These are phyloP conservation scores for Phoxinus phoxinus DNA, from an alignment of 2,113 vertebrate species.

Conservation along the genomic window DNA sequence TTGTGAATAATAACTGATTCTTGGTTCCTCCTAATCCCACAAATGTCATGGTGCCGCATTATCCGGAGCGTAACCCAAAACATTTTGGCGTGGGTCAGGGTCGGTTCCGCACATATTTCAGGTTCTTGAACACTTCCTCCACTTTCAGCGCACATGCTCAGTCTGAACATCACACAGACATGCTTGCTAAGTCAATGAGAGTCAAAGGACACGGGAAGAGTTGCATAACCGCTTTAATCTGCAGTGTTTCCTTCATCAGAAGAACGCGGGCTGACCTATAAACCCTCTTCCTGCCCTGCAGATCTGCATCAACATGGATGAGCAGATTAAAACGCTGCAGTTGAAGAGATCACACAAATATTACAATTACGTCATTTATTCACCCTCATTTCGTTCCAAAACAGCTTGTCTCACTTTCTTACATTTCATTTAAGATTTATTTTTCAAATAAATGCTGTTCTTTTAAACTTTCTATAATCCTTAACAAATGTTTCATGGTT, in stretches of 20 bases:
- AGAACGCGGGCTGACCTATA: not conserved
- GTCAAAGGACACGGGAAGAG: conserved; percentile 16
- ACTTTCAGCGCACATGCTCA: not conserved
- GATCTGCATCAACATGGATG: not conserved
- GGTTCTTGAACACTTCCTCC: not conserved
- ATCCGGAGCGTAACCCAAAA: not conserved
- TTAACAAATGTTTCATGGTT: no score
- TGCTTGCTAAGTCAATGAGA: conserved; percentile 5
- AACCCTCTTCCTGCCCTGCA: conserved; percentile 1
- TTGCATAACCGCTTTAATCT: conserved; percentile 62
- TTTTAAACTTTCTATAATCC: no score
- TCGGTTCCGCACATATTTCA: no score
- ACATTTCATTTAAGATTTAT: not conserved
- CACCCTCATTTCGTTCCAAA: not conserved
- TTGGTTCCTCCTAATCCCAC: not conserved
- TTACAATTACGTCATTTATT: not conserved
- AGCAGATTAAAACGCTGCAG: not conserved
- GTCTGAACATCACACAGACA: conserved; percentile 22
- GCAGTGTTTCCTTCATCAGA: conserved; percentile 31
- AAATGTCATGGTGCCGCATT: not conserved
- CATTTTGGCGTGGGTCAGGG: not conserved
- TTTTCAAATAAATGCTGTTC: no score
- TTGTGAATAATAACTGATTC: not conserved
- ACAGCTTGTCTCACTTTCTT: not conserved
- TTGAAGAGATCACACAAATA: not conserved